Evolutionary conservation across 1,140 invertebrate species (phyloP).

Genomic region (Bilobella aurantiaca): DNA sequence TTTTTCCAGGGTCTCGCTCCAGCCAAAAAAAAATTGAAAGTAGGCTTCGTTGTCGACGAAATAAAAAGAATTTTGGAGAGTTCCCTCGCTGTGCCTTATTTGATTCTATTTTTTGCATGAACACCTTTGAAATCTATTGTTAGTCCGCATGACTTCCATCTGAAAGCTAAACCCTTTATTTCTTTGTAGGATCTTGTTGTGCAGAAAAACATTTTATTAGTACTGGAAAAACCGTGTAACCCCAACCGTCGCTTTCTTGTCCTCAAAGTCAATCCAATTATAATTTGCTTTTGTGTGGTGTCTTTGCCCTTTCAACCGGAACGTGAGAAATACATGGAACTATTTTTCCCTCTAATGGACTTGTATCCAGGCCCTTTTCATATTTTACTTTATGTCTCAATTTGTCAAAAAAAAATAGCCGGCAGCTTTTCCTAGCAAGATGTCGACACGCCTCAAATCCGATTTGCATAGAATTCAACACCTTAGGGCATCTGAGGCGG

Average conservation of each 20-base stretch:
- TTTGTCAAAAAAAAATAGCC: neutral
- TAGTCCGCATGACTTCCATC: neutral
- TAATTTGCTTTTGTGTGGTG: neutral
- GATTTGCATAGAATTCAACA: neutral
- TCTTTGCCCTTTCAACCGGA: neutral
- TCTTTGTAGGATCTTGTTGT: neutral
- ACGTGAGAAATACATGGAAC: constrained; percentile 14
- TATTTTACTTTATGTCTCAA: no score
- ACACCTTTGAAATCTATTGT: neutral
- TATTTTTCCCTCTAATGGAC: constrained; percentile 7
- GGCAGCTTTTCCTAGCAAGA: no score
- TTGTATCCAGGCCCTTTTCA: no score
- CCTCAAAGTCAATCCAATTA: neutral
- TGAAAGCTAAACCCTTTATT: neutral
- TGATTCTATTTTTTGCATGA: neutral
- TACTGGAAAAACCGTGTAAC: neutral
- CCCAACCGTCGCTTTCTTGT: neutral
- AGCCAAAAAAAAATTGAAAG: neutral
- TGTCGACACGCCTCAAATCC: neutral
- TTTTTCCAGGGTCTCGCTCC: neutral
- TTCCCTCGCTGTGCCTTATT: no score
- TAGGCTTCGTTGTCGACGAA: no score
- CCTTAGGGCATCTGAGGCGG: no score
- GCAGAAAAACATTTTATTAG: neutral
- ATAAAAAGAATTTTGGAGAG: no score